Conservation (phyloP, 2,797 vertebrate genomes). For the Sebastes vulpes region DNA sequence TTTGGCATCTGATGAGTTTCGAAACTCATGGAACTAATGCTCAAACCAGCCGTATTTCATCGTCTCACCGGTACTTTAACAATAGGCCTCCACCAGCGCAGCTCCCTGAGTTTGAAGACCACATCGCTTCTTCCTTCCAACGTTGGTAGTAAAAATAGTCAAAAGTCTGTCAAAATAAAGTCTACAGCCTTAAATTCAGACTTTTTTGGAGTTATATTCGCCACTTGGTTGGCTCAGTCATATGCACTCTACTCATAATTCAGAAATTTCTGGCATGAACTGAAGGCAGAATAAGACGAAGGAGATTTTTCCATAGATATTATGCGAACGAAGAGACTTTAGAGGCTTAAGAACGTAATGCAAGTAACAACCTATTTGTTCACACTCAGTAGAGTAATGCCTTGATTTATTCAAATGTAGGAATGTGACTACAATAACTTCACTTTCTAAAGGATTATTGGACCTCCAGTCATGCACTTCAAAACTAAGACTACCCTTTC, state of each 20-base stretch:
- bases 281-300: neutral
- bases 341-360: constrained; percentile 21
- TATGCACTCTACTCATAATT: constrained; percentile 22
- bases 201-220: neutral
- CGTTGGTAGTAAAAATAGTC: constrained; percentile 28
- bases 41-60: constrained; percentile 3
- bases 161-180: neutral
- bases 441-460: neutral
- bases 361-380: constrained; percentile 27
- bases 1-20: neutral
- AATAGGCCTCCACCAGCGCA: neutral
- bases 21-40: neutral
- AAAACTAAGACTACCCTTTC: neutral
- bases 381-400: neutral
- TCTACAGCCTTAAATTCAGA: constrained; percentile 18
- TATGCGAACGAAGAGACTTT: constrained; percentile 17
- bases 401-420: neutral
- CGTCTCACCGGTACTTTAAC: neutral
- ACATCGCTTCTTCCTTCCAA: constrained; percentile 8
- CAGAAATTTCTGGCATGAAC: constrained; percentile 17
- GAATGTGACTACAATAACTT: neutral
- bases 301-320: neutral
- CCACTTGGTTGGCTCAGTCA: constrained; percentile 30
- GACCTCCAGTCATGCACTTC: neutral
- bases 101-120: neutral